Evolutionary conservation across 2,113 vertebrate species (phyloP), one percentile per base, ranked within the genome.

Genomic region (Dolichotis patagonum): DNA sequence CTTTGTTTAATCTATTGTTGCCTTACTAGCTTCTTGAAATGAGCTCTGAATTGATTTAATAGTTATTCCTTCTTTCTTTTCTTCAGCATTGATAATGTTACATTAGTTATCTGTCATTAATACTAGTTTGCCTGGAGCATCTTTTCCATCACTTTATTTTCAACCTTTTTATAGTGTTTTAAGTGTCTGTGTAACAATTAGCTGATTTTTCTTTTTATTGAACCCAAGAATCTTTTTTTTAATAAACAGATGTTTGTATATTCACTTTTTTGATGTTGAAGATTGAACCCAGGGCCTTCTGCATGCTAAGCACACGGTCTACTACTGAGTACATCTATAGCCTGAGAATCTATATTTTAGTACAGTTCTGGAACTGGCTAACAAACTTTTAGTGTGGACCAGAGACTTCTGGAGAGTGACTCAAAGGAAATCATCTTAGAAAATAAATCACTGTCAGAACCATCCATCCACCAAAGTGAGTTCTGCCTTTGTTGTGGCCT

Each of bases 1-100:
- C 26, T 81, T 94, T 96, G 78, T 96, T 69, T 86, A 52, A 67
- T 43, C 13, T 95, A 12, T 43, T 89, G 19, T 69, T 87, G 28
- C 41, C 67, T 87, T 91, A 17, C 56, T 38, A 65, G 52, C 24
- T 94, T 73, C 81, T 71, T 89, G 85, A 88, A 52, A 56, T 85
- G 6, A 81, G 52, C 32, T n/a, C 85, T 81, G 56, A 85, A 81
- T 22, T 96, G 43, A 85, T 38, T 71, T 54, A 62, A 19, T 82
- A 60, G 60, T 87, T 78, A 65, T 83, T 38, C 12, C 38, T 73
- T 67, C 49, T 85, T 7, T 63, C 17, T 93, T 84, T 77, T 84
- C 43, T 94, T 71, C 58, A 24, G 56, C 5, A 49, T 30, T 71
- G 3, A 38, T 12, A 73, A 22, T 88, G 11, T 88, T 54, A 46